Evolutionary conservation across 2,113 vertebrate species (phyloP).

Genomic region (Clupea harengus): DNA sequence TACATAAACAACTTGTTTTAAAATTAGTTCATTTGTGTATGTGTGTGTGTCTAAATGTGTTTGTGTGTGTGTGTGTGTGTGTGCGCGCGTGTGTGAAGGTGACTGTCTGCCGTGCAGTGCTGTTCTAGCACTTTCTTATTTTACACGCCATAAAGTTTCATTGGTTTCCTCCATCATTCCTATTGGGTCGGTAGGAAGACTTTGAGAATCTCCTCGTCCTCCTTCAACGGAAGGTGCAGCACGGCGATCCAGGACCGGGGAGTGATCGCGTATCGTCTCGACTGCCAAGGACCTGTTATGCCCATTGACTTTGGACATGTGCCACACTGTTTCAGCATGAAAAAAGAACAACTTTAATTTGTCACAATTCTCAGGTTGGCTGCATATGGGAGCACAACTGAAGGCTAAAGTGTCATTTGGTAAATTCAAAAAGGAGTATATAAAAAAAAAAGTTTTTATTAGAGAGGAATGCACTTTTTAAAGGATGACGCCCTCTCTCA

Average conservation of each 20-base stretch:
- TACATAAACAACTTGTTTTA: not conserved
- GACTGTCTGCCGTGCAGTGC: not conserved
- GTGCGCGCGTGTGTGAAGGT: not conserved
- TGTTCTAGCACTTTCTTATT: slow-evolving; percentile 29
- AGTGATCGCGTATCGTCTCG: not conserved
- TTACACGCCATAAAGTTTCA: slow-evolving; percentile 39
- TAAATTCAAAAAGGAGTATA: not conserved
- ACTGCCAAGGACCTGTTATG: not conserved
- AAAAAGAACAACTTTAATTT: not conserved
- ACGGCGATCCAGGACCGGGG: not conserved
- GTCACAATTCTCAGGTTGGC: not conserved
- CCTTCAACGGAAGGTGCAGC: not conserved
- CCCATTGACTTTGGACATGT: not conserved
- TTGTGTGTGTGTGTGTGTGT: not conserved
- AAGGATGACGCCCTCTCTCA: no score
- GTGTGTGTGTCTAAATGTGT: not conserved
- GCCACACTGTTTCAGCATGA: not conserved
- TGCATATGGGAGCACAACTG: no score
- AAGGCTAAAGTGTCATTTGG: not conserved
- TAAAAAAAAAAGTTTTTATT: no score
- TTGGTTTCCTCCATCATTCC: slow-evolving; percentile 3
- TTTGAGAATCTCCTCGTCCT: not conserved
- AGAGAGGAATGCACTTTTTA: no score
- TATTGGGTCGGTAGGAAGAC: not conserved
- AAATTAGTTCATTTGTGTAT: not conserved